These are phyloP conservation scores for Halocaridina rubra DNA, from an alignment of 2,888 invertebrate species.

Conservation along the genomic window DNA sequence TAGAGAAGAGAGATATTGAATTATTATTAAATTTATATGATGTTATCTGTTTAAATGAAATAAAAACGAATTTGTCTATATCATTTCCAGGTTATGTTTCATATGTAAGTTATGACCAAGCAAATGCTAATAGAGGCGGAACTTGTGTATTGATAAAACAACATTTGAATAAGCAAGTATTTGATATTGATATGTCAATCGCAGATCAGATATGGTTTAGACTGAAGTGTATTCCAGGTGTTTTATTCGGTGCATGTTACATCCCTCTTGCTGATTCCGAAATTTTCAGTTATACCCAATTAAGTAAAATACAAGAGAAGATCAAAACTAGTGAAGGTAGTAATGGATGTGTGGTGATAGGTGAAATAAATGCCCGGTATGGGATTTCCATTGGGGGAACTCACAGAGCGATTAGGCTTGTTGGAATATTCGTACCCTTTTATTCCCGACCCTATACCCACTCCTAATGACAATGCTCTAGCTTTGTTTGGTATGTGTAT, in stretches of 20 bases:
- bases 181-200: conserved; percentile 4
- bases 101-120: background rate
- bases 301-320: conserved; percentile 1
- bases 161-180: background rate
- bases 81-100: conserved; percentile 4
- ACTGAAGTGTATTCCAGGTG: conserved; percentile 19
- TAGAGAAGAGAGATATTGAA: background rate
- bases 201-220: conserved; percentile 3
- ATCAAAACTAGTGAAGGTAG: conserved; percentile 11
- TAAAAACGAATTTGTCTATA: background rate
- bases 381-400: background rate
- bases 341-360: background rate
- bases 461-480: background rate
- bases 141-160: background rate
- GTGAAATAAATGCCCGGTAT: background rate
- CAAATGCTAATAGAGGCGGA: background rate
- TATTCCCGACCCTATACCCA: background rate
- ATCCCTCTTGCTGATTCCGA: background rate
- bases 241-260: conserved; percentile 3
- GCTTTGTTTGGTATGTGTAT: background rate
- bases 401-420: too few relatives aligned
- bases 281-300: background rate
- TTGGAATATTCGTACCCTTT: background rate
- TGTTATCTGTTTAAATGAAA: background rate
- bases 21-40: background rate